Evolutionary conservation across 1,140 invertebrate species (phyloP).

Genomic region (Listronotus bonariensis): DNA sequence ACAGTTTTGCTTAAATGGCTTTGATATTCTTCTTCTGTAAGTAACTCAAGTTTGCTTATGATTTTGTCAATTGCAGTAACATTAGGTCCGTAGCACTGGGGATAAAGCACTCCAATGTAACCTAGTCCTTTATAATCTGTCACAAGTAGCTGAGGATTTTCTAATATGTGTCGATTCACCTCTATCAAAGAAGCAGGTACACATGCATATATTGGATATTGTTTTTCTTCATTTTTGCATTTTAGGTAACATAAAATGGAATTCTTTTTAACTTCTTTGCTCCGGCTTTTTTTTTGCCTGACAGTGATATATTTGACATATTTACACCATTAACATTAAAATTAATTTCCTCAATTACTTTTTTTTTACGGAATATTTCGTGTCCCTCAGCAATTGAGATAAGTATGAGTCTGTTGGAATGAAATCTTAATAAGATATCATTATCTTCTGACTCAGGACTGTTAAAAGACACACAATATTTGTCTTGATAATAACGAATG

Average conservation of each 20-base stretch:
- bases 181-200: conserved; percentile 26
- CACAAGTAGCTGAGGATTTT: conserved; percentile 26
- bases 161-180: conserved; percentile 19
- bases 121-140: conserved; percentile 26
- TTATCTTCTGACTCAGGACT: conserved; percentile 5
- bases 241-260: conserved; percentile 26
- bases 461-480: conserved; percentile 28
- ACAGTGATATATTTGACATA: conserved; percentile 21
- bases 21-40: conserved; percentile 29
- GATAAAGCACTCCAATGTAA: conserved; percentile 32
- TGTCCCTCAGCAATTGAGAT: conserved; percentile 31
- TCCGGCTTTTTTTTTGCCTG: conserved; percentile 30
- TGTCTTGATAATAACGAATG: conserved; percentile 29
- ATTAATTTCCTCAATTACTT: conserved; percentile 28
- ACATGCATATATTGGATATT: conserved; percentile 28
- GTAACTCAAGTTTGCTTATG: conserved; percentile 8
- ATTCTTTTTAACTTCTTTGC: conserved; percentile 25
- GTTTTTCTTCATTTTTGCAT: conserved; percentile 25
- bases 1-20: conserved; percentile 2
- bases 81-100: conserved; percentile 15
- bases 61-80: conserved; percentile 13
- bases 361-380: conserved; percentile 24
- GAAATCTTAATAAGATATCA: conserved; percentile 28
- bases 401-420: conserved; percentile 27
- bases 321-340: conserved; percentile 26